Base-by-base conservation (phyloP, 2,888 invertebrate genomes). In the Pocota personata region DNA sequence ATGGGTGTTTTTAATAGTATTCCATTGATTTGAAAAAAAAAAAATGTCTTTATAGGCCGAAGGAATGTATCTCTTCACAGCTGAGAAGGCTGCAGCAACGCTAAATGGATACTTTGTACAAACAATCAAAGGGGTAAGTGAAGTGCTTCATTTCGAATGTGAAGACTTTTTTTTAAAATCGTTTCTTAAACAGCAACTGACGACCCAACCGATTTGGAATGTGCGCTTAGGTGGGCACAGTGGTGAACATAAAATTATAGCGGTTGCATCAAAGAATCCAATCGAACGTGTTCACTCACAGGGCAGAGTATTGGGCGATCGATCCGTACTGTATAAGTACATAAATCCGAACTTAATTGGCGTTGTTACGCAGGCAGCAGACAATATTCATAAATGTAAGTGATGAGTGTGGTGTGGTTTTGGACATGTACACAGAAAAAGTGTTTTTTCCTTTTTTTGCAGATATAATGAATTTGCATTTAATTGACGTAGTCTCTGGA, bases 321-420 rank as follows among this genome's bases (percentile, higher is more conserved):
- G 99, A 87, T 97, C 97, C 89, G 99, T 99, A 69, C 95, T 99
- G 40, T 99, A 99, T 94, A 99, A 99, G 93, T 99, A 99, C 92
- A 95, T 97, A 88, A 99, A 99, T 94, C 99, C 99, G 30, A 99
- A 99, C 93, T 94, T 99, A 88, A 95, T 98, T 86, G 97, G 97
- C 12, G 94, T 98, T 86, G 94, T 97, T 27, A 96, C 97, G 0
- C 95, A 97, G 90, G 95, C 96, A 32, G 94, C 95, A 14, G 97
- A 97, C 90, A 94, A 94, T 7, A 91, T 95, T 66, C 95, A 97
- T 89, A 97, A 97, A 94, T 95, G 96, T 96, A 91, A 88, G 89
- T 58, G 7, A 0, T 30, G 14, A n/a, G 35, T 43, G 60, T 1
- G 24, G 19, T 1, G n/a, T n/a, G n/a, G 2, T 4, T 24, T n/a